Evolutionary conservation across 2,888 invertebrate genomes (phyloP).

Genomic region (Cephus rjabovi): DNA sequence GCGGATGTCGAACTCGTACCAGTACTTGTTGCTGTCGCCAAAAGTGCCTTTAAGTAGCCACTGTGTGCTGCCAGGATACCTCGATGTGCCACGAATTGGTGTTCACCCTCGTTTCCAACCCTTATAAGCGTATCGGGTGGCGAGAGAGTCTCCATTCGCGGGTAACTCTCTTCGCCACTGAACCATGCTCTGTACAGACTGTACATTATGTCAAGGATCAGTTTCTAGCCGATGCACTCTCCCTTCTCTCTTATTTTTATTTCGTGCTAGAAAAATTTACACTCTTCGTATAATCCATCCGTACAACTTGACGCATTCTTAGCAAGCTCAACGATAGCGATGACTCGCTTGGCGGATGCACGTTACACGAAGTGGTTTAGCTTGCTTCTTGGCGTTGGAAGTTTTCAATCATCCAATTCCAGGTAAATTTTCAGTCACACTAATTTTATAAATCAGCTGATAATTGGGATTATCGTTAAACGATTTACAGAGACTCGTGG

Average conservation of each 20-base stretch:
- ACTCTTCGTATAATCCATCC: background rate
- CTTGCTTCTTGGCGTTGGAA: background rate
- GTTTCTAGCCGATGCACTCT: slow-evolving; percentile 31
- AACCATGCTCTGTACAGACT: slow-evolving; percentile 67
- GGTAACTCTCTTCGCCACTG: slow-evolving; percentile 50
- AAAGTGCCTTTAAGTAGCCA: slow-evolving; percentile 78
- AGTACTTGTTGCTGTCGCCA: slow-evolving; percentile 54
- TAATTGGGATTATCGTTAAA: background rate
- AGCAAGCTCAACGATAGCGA: background rate
- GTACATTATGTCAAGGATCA: slow-evolving; percentile 54
- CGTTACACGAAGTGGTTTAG: background rate
- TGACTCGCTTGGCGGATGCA: background rate
- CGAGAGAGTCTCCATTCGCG: slow-evolving; percentile 54
- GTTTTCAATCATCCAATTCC: background rate
- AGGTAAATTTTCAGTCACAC: background rate
- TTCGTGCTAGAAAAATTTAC: background rate
- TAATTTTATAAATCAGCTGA: background rate
- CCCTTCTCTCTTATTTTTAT: slow-evolving; percentile 30
- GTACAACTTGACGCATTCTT: background rate
- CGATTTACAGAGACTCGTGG: background rate
- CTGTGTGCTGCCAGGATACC: slow-evolving; percentile 76
- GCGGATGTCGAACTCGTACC: slow-evolving; percentile 13
- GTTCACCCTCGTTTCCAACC: slow-evolving; percentile 73
- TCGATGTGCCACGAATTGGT: slow-evolving; percentile 78
- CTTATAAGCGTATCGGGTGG: slow-evolving; percentile 75